Base-by-base conservation (phyloP, 2,113 vertebrate species). In the Octodon degus region DNA sequence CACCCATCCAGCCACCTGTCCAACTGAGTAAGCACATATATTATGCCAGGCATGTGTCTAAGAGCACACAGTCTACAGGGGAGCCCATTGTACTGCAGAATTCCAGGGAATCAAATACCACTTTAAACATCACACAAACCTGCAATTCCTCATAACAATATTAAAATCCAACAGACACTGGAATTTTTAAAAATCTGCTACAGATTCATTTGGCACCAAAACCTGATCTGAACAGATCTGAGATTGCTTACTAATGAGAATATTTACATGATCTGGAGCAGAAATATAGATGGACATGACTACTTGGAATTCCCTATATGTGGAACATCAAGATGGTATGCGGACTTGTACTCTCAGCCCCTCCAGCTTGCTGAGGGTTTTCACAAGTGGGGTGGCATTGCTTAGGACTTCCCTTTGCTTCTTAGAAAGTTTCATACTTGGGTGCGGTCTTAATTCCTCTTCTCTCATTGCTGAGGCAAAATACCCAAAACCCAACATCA, bases 281-380 rank as follows among this genome's bases (percentile, higher is more conserved):
- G 68, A 47, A 16, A n/a, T 7, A 8, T 0, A 1, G 7, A 8
- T 0, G 2, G 7, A 7, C 24, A 32, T 77, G n/a, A 50, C 40
- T 72, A 0, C 13, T 53, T 7, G 43, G 62, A 62, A 17, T 5
- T 17, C 70, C 47, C 11, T 50, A 25, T 37, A 47, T 19, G 30
- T 0, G 2, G 17, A 19, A 43, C 47, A 6, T 11, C 8, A 84
- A 7, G 24, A 20, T 3, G 0, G 24, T 25, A 4, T 3, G 1
- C 1, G 12, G 25, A 68, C 19, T 25, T 11, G 20, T 9, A 7
- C n/a, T 37, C 22, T 0, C 11, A 13, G 34, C 19, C 5, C 25
- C 25, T 6, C 1, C 17, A 14, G 43, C 53, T 50, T 67, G 16
- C 19, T 3, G 60, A 65, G 67, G 37, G 40, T 60, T 76, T 27